A percentile compares a stretch with the other conserved stretches of the same genome.
Conservation (phyloP, 2,113 vertebrate genomes). For the Columbina picui region DNA sequence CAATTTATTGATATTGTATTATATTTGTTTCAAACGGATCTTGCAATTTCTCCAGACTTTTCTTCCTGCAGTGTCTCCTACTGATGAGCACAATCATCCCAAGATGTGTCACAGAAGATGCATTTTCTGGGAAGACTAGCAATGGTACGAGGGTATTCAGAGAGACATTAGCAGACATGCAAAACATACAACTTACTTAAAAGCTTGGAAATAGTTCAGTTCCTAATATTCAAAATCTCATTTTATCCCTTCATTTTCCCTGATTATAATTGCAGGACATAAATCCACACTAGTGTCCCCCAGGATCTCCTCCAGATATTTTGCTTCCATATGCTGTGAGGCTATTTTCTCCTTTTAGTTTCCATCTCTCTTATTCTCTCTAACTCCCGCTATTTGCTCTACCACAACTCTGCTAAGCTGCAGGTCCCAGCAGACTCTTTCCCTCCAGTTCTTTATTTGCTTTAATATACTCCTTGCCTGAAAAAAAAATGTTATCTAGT, state of each 20-base stretch:
- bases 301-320: slow-evolving; percentile 24
- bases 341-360: slow-evolving; percentile 39
- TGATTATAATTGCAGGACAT: slow-evolving; percentile 36
- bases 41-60: background rate
- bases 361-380: slow-evolving; percentile 20
- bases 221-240: slow-evolving; percentile 28
- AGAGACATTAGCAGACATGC: background rate
- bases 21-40: background rate
- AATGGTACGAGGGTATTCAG: background rate
- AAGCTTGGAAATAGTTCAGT: slow-evolving; percentile 1
- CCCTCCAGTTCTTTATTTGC: slow-evolving; percentile 41
- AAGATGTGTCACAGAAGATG: background rate
- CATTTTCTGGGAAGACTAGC: background rate
- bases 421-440: slow-evolving; percentile 12
- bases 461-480: slow-evolving; percentile 41
- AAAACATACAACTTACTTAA: background rate
- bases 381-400: slow-evolving; percentile 36
- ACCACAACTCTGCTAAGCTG: slow-evolving; percentile 17
- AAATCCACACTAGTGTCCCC: slow-evolving; percentile 30
- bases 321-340: slow-evolving; percentile 27
- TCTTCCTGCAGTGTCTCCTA: background rate
- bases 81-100: background rate
- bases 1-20: background rate
- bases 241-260: slow-evolving; percentile 29
- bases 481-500: slow-evolving; percentile 22